Percentiles rank a stretch among this genome's conserved stretches.
phyloP scores from a whole-genome alignment of 2,888 invertebrate species.

The Cynaeus angustus region DNA sequence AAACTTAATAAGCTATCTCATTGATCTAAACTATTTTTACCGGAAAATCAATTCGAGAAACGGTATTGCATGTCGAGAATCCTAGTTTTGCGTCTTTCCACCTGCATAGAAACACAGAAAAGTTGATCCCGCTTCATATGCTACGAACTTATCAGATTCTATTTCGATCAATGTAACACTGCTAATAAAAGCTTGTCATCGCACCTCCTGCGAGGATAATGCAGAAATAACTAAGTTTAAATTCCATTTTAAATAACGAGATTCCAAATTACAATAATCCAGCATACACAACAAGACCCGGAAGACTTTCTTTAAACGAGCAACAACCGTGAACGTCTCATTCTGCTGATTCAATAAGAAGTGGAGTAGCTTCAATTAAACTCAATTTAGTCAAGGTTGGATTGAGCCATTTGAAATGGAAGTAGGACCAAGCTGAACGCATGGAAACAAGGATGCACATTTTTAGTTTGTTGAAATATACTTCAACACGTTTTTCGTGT shows the following conservation, averaged over 20 bases:
- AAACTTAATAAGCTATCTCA: no score
- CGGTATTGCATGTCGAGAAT: no score
- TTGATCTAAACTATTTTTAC: no score
- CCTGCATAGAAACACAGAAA: no score
- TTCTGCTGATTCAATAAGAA: slow-evolving; percentile 45
- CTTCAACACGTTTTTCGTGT: no score
- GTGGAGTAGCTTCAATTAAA: slow-evolving; percentile 46
- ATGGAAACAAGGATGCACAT: slow-evolving; percentile 8
- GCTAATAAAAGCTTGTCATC: not conserved
- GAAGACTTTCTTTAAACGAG: slow-evolving; percentile 40
- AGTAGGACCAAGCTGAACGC: slow-evolving; percentile 15
- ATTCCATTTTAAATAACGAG: slow-evolving; percentile 34
- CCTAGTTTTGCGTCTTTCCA: not conserved
- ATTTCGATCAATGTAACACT: no score
- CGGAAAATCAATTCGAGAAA: no score
- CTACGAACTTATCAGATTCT: no score
- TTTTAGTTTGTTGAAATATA: not conserved
- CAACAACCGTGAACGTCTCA: slow-evolving; percentile 46
- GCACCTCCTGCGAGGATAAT: slow-evolving; percentile 8
- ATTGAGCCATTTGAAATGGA: slow-evolving; percentile 39
- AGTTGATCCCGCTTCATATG: no score
- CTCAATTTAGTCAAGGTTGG: slow-evolving; percentile 44
- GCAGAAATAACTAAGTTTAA: slow-evolving; percentile 24
- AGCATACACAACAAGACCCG: slow-evolving; percentile 36
- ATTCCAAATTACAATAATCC: slow-evolving; percentile 37